Base-by-base conservation (phyloP, 2,888 invertebrate species). In the Plagodis dolabraria region DNA sequence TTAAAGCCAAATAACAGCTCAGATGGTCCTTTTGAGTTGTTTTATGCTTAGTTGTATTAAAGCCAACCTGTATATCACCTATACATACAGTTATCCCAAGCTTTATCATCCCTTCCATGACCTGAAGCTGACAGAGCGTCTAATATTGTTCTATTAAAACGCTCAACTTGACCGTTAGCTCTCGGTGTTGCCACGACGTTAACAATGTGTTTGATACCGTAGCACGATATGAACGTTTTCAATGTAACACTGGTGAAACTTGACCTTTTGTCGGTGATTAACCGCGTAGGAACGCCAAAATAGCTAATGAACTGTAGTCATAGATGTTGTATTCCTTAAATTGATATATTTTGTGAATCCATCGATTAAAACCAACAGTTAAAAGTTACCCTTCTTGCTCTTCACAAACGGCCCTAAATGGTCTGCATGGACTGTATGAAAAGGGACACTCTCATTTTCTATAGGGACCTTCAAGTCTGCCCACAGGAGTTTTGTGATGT, bases 361-460 rank as follows among this genome's bases (percentile, higher is more conserved):
- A 1, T 55, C 59, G 9, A 66, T 22, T 5, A 63, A 48, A 1
- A 61, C 58, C 2, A 65, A 33, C 0, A 63, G 1, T n/a, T n/a
- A n/a, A n/a, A n/a, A n/a, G n/a, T n/a, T n/a, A n/a, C n/a, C n/a
- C n/a, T n/a, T n/a, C n/a, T n/a, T n/a, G n/a, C n/a, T n/a, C n/a
- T n/a, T n/a, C n/a, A n/a, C n/a, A n/a, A n/a, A n/a, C n/a, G n/a
- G n/a, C n/a, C n/a, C n/a, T n/a, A n/a, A n/a, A n/a, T n/a, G n/a
- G n/a, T n/a, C n/a, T n/a, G n/a, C n/a, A 11, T 69, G 79, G 5
- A 57, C 55, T 33, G 70, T 81, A 11, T 73, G 69, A 10, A 72
- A 74, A 0, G 74, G 71, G 0, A 56, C 40, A 8, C 45, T 50
- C 0, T 58, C 7, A 34, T 71, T 74, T 2, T 48, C 43, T 5